phyloP scores from a whole-genome alignment of 2,888 invertebrate genomes.

The Cephus rjabovi region DNA sequence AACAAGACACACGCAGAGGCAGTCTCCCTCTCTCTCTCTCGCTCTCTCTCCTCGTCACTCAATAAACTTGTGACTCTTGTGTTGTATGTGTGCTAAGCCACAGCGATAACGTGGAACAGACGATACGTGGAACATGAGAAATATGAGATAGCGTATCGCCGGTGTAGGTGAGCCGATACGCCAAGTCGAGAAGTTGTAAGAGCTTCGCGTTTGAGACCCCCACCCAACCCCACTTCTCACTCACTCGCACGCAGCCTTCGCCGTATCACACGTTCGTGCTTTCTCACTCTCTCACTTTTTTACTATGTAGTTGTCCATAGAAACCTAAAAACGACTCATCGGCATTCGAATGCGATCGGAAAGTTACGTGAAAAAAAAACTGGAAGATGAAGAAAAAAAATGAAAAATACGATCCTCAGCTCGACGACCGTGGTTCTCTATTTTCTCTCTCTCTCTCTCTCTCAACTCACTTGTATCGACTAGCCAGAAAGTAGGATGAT shows the following conservation, averaged over 20 bases:
- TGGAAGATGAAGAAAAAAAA: not conserved
- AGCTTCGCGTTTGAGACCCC: not conserved
- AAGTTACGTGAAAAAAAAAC: not conserved
- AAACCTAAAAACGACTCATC: not conserved
- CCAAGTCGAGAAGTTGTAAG: not conserved
- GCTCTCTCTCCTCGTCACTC: not conserved
- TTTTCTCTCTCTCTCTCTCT: not conserved
- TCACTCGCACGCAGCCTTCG: not conserved
- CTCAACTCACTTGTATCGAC: not conserved
- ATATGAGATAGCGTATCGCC: not conserved
- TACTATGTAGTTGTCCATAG: not conserved
- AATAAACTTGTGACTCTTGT: not conserved
- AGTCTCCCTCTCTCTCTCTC: not conserved
- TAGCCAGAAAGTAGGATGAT: not conserved
- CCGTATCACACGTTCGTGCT: not conserved
- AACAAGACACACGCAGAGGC: not conserved
- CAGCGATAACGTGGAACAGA: not conserved
- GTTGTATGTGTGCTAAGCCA: not conserved
- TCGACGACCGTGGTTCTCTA: not conserved
- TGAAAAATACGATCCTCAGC: not conserved
- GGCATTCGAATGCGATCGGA: not conserved
- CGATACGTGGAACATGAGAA: not conserved
- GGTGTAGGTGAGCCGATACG: not conserved
- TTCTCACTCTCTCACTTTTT: not conserved
- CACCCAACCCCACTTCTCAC: not conserved